phyloP scores from a whole-genome alignment of 2,888 invertebrate genomes.

The Caradrina kadenii region DNA sequence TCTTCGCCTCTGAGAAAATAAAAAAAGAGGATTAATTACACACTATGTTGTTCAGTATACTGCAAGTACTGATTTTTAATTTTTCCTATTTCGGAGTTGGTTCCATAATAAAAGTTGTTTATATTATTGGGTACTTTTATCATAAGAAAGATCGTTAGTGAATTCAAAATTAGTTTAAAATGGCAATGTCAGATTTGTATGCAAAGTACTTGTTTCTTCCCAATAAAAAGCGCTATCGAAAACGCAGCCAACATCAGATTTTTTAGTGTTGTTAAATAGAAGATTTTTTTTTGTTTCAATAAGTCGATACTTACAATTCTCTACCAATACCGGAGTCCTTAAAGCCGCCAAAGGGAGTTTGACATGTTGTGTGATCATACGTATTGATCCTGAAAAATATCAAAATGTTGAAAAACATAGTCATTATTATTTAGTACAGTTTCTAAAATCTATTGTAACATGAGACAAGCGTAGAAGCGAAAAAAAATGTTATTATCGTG shows the following conservation, averaged over 20 bases:
- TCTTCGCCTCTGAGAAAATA: slow-evolving; percentile 93
- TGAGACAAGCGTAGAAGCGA: neutral
- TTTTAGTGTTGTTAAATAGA: neutral
- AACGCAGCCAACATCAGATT: neutral
- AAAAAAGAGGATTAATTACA: neutral
- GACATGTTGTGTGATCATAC: slow-evolving; percentile 92
- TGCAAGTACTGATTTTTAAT: too few relatives aligned
- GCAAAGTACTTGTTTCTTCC: too few relatives aligned
- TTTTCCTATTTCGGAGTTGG: too few relatives aligned
- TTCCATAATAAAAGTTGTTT: too few relatives aligned
- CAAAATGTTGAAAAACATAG: neutral
- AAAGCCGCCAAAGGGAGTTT: slow-evolving; percentile 97
- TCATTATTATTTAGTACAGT: neutral
- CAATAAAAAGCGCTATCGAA: neutral
- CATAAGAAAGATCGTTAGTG: too few relatives aligned
- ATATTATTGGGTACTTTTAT: too few relatives aligned
- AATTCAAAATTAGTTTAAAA: too few relatives aligned
- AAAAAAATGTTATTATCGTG: neutral
- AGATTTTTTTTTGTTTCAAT: neutral
- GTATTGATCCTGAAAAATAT: slow-evolving; percentile 93
- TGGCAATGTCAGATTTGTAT: neutral
- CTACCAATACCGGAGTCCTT: slow-evolving; percentile 96
- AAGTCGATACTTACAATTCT: slow-evolving; percentile 90
- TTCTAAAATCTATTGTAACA: neutral
- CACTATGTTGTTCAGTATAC: too few relatives aligned